Evolutionary conservation across 2,888 invertebrate genomes (phyloP).

Genomic region (Malachius bipustulatus): DNA sequence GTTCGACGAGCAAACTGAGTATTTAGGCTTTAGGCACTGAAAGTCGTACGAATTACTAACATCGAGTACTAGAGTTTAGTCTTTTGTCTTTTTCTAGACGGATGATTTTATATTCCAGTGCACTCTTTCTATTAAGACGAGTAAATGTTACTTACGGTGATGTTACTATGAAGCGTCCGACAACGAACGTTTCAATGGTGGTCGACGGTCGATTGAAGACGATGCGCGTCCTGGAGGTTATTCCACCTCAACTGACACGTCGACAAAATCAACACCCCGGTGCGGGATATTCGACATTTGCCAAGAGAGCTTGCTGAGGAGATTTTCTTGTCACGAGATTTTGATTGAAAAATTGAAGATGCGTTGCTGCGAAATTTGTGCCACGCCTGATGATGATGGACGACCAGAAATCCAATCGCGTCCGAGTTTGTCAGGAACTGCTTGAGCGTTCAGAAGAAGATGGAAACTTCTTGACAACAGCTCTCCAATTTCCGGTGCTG

Average conservation of each 20-base stretch:
- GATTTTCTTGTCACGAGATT: neutral
- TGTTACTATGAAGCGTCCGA: no score
- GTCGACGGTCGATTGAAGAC: conserved; percentile 2
- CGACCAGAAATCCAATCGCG: neutral
- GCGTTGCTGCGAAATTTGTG: conserved; percentile 2
- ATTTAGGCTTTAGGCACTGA: no score
- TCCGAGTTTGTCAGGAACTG: neutral
- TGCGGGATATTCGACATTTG: neutral
- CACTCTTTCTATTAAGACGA: no score
- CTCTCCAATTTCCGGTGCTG: no score
- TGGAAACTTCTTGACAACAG: neutral
- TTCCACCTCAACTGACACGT: conserved; percentile 1
- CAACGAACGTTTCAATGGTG: neutral
- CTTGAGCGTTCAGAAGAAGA: neutral
- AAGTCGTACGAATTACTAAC: no score
- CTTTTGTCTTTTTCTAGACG: no score
- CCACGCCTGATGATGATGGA: conserved; percentile 1
- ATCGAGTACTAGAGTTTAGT: no score
- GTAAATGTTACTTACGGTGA: no score
- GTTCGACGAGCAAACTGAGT: no score
- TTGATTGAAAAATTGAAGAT: neutral
- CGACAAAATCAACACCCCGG: neutral
- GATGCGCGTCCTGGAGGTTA: neutral
- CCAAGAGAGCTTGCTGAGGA: neutral
- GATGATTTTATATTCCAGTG: no score